Percentiles rank a stretch among this genome's conserved stretches.
These are phyloP conservation scores for Artemia sinica DNA, from an alignment of 2,888 invertebrate species.

Conservation along the genomic window DNA sequence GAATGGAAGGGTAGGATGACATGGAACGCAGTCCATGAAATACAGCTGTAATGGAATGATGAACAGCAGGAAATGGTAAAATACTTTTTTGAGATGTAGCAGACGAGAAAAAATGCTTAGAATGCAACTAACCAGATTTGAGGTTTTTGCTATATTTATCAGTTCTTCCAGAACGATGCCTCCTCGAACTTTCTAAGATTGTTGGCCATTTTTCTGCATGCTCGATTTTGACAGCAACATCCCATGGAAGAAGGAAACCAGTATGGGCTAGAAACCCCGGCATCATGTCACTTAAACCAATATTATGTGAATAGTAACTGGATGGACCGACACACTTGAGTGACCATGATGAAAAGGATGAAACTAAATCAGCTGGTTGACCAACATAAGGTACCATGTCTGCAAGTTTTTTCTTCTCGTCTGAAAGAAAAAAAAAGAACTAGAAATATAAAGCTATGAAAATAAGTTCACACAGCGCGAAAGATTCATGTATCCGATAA, in stretches of 20 bases:
- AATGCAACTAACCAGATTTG: conserved; percentile 11
- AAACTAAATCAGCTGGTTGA: conserved; percentile 55
- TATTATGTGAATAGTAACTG: conserved; percentile 61
- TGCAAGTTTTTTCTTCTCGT: conserved; percentile 39
- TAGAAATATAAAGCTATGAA: too few relatives aligned
- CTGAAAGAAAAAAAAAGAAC: too few relatives aligned
- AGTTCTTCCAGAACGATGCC: conserved; percentile 14
- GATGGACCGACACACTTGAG: conserved; percentile 75
- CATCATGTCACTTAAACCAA: conserved; percentile 54
- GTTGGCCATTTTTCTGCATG: conserved; percentile 21
- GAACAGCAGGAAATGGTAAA: too few relatives aligned
- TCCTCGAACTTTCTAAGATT: not conserved
- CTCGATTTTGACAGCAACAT: conserved; percentile 48
- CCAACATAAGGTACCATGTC: conserved; percentile 72
- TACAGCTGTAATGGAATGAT: too few relatives aligned
- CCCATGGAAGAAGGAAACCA: conserved; percentile 84
- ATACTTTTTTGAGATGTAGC: too few relatives aligned
- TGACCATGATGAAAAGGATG: conserved; percentile 78
- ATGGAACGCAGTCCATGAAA: too few relatives aligned
- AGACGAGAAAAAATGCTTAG: conserved; percentile 24
- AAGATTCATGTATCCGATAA: too few relatives aligned
- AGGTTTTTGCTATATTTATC: conserved; percentile 1
- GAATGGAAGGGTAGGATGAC: too few relatives aligned
- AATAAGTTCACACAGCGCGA: too few relatives aligned
- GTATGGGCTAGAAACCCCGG: conserved; percentile 76